Evolutionary conservation across 1,140 invertebrate species (phyloP).

Genomic region (Cherax destructor): DNA sequence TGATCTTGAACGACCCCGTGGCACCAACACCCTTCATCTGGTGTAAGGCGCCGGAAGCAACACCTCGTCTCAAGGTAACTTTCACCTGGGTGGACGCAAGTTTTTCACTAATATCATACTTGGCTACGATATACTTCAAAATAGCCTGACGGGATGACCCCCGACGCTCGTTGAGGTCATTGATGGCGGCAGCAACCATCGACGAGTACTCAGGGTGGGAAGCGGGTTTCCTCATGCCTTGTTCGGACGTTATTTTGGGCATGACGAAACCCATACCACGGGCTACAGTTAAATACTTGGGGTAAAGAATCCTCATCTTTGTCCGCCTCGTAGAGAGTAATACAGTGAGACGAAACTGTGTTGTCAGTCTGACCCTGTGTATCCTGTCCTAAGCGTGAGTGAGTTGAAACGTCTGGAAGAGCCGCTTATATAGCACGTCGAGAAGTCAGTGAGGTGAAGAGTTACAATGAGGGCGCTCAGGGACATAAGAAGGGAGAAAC

Average conservation of each 20-base stretch:
- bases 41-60: constrained; percentile 56
- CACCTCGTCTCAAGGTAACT: constrained; percentile 70
- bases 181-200: constrained; percentile 73
- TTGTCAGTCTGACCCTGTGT: too few species aligned
- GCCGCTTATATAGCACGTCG: too few species aligned
- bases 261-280: too few species aligned
- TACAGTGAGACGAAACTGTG: too few species aligned
- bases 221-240: not conserved
- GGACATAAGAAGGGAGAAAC: too few species aligned
- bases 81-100: constrained; percentile 30
- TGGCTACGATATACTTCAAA: constrained; percentile 73
- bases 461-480: too few species aligned
- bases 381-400: too few species aligned
- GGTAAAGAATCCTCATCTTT: too few species aligned
- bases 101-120: constrained; percentile 72
- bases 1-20: constrained; percentile 71
- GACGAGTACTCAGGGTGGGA: constrained; percentile 65
- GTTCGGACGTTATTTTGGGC: not conserved
- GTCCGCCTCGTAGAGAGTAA: too few species aligned
- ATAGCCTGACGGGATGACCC: constrained; percentile 74
- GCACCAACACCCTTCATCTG: constrained; percentile 9
- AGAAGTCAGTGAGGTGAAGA: too few species aligned
- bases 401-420: too few species aligned
- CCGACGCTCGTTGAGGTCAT: constrained; percentile 72
- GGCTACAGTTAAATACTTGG: too few species aligned